phyloP scores from a whole-genome alignment of 2,113 vertebrate genomes.

The Alouatta palliata region DNA sequence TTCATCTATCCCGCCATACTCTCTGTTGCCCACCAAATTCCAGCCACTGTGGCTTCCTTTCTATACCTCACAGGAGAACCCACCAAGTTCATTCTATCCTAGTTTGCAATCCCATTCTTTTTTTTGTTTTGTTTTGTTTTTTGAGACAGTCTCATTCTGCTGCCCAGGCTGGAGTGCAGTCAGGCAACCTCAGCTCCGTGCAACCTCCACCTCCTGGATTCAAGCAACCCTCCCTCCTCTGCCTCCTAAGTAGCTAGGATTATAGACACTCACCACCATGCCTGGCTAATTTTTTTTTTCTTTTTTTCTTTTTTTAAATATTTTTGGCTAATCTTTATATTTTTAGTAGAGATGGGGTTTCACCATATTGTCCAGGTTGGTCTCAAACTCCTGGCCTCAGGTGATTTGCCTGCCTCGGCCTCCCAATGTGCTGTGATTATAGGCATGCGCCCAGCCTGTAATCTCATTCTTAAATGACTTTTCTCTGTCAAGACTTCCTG shows the following conservation, averaged over 20 bases:
- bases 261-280: background rate
- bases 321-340: no score
- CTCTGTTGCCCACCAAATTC: background rate
- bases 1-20: background rate
- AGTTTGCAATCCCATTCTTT: background rate
- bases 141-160: background rate
- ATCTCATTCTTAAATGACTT: background rate
- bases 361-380: background rate
- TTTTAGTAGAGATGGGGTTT: background rate
- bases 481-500: background rate
- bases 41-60: background rate
- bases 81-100: background rate
- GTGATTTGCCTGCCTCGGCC: background rate
- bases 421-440: background rate
- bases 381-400: background rate
- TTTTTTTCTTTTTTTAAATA: no score
- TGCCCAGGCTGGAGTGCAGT: background rate
- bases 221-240: background rate
- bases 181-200: accelerated
- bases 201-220: background rate
- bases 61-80: background rate
- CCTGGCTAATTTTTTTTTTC: background rate
- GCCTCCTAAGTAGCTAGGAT: background rate
- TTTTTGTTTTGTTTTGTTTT: background rate
- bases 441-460: background rate